Evolutionary conservation across 2,797 vertebrate genomes (phyloP).

Genomic region (Anomalospiza imberbis): DNA sequence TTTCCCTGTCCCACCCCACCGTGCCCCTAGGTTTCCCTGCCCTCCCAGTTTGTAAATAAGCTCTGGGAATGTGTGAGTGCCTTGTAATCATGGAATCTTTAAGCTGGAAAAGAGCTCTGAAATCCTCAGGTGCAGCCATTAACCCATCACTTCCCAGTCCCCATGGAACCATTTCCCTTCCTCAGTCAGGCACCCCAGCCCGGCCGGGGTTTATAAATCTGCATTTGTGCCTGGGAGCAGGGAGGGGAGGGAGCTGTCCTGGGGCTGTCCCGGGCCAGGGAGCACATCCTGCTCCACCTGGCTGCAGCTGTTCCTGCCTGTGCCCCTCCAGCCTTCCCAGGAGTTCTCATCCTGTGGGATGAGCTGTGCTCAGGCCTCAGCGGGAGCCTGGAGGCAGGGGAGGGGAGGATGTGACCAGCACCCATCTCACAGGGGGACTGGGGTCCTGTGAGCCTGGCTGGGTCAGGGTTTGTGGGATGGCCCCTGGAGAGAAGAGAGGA

Average conservation of each 20-base stretch:
- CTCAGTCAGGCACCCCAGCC: not conserved
- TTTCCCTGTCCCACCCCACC: not conserved
- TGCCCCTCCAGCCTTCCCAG: not conserved
- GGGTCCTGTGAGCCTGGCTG: not conserved
- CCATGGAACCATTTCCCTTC: not conserved
- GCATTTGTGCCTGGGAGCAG: not conserved
- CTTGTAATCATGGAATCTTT: not conserved
- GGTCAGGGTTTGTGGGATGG: not conserved
- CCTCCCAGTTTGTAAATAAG: not conserved
- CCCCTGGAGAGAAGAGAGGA: not conserved
- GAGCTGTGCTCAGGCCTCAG: not conserved
- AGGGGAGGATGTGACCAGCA: not conserved
- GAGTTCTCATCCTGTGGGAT: not conserved
- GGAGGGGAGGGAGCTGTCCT: not conserved
- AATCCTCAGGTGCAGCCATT: not conserved
- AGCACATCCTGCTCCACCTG: not conserved
- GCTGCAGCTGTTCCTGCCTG: not conserved
- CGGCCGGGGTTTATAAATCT: not conserved
- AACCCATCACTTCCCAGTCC: accelerated
- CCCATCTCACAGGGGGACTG: not conserved
- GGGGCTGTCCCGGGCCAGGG: not conserved
- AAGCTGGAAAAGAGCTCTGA: not conserved
- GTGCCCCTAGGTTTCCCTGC: not conserved
- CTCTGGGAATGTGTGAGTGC: not conserved
- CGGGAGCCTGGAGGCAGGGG: not conserved